A percentile compares a stretch with the other conserved stretches of the same genome.
phyloP scores from a whole-genome alignment of 2,797 vertebrate species.

The Mustela erminea region DNA sequence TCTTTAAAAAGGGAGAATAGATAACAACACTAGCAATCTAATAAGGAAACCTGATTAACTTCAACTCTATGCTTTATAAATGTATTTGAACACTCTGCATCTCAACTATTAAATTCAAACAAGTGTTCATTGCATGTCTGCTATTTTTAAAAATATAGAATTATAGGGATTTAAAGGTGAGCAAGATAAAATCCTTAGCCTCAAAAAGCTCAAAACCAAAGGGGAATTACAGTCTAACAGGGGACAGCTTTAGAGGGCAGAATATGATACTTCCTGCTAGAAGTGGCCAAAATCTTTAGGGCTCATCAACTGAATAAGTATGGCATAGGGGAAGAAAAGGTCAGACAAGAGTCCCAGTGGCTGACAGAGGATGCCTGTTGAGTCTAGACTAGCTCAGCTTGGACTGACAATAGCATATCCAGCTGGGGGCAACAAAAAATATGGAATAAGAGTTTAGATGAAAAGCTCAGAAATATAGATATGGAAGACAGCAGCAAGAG shows the following conservation, averaged over 20 bases:
- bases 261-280: neutral
- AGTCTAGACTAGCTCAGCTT: neutral
- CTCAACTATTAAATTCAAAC: neutral
- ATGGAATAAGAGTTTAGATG: neutral
- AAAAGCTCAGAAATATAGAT: neutral
- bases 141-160: constrained; percentile 48
- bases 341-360: neutral
- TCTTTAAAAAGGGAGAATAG: no score
- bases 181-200: neutral
- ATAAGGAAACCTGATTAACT: constrained; percentile 10
- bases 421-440: neutral
- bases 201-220: constrained; percentile 4
- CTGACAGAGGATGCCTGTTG: neutral
- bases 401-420: neutral
- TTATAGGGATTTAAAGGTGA: constrained; percentile 8
- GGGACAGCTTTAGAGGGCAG: neutral
- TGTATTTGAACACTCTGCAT: neutral
- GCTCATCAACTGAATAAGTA: neutral
- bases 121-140: constrained; percentile 4
- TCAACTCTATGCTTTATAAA: neutral
- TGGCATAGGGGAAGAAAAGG: neutral
- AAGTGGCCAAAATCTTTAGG: neutral
- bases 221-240: neutral
- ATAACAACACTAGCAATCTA: neutral
- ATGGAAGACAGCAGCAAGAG: neutral